Percentiles rank a stretch among this genome's conserved stretches.
phyloP scores from a whole-genome alignment of 2,113 vertebrate genomes.

The Amia ocellicauda region DNA sequence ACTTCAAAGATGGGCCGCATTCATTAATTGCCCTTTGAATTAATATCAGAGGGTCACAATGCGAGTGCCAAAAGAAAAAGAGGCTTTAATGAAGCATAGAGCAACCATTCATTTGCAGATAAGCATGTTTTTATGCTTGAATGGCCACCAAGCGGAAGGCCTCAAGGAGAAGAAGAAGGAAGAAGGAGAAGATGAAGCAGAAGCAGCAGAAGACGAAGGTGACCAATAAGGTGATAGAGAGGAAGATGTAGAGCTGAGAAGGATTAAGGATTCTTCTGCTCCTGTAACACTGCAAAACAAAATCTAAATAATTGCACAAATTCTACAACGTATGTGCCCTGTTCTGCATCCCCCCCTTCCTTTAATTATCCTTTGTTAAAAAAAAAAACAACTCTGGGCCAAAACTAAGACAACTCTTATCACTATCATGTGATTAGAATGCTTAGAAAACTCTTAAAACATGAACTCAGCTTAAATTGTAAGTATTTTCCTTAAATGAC shows the following conservation, averaged over 20 bases:
- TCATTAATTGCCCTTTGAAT: conserved; percentile 99
- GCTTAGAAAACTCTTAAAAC: no score
- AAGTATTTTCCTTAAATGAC: no score
- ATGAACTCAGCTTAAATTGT: no score
- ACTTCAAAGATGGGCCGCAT: conserved; percentile 99
- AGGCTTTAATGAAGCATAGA: conserved; percentile 99
- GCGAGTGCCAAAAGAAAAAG: conserved; percentile 97
- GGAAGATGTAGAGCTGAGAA: not conserved
- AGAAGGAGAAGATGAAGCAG: conserved; percentile 15
- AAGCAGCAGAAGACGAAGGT: not conserved
- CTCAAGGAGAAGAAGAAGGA: conserved; percentile 46
- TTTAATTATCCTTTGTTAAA: no score
- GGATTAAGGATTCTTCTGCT: not conserved
- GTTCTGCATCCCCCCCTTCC: no score
- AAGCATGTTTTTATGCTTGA: conserved; percentile 90
- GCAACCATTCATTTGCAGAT: conserved; percentile 98
- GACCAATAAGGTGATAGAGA: not conserved
- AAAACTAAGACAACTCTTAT: no score
- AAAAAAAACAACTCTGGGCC: no score
- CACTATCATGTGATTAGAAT: no score
- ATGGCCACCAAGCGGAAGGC: conserved; percentile 62
- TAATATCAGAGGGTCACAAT: conserved; percentile 99
- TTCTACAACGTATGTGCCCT: not conserved
- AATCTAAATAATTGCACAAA: no score
- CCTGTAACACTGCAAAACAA: no score